phyloP scores from a whole-genome alignment of 2,888 invertebrate genomes.

The Plagiodera versicolora region DNA sequence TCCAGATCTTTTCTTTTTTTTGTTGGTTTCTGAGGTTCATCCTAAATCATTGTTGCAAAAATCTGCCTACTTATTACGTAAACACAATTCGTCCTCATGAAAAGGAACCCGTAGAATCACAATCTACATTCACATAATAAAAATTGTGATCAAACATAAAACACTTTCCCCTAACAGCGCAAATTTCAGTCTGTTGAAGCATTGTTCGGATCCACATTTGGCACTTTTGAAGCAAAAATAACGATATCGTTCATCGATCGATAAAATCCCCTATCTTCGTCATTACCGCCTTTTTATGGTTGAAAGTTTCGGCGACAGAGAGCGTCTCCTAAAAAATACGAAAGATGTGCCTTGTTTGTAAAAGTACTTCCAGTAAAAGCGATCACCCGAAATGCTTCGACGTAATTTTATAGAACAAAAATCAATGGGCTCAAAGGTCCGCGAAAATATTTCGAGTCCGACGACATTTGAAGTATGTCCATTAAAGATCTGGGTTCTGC shows the following conservation, averaged over 20 bases:
- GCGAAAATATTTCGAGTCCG: constrained; percentile 39
- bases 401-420: constrained; percentile 47
- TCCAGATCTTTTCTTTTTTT: no score
- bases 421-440: constrained; percentile 44
- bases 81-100: no score
- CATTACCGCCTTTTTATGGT: constrained; percentile 22
- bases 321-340: constrained; percentile 33
- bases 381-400: constrained; percentile 40
- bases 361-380: constrained; percentile 41
- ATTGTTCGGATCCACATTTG: constrained; percentile 13
- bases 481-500: constrained; percentile 35
- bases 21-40: no score
- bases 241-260: constrained; percentile 23
- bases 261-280: constrained; percentile 35
- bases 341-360: constrained; percentile 40
- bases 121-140: no score
- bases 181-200: no score
- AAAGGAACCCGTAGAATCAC: no score
- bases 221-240: constrained; percentile 26
- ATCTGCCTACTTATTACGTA: no score
- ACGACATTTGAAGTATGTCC: constrained; percentile 41
- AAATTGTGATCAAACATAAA: no score
- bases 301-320: constrained; percentile 12
- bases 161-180: no score
- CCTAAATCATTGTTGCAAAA: no score